A percentile compares a stretch with the other conserved stretches of the same genome.
phyloP scores from a whole-genome alignment of 2,113 vertebrate species.

The Fregetta grallaria region DNA sequence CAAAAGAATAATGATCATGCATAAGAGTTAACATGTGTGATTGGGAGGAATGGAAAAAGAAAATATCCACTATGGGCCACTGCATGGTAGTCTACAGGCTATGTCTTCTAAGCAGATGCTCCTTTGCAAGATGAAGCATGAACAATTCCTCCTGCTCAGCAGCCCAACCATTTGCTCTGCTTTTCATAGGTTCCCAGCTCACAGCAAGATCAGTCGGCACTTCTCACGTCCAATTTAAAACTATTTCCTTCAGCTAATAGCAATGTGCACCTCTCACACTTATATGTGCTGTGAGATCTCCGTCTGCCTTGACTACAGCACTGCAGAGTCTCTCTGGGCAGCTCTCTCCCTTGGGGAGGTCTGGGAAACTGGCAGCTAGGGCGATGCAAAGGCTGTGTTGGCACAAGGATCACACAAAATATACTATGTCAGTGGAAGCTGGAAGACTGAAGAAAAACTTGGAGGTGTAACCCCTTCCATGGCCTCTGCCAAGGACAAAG shows the following conservation, averaged over 20 bases:
- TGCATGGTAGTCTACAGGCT: neutral
- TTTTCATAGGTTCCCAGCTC: neutral
- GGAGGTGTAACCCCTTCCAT: rapidly evolving
- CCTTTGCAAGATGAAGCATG: neutral
- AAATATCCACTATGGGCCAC: neutral
- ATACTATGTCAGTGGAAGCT: neutral
- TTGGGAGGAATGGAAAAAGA: neutral
- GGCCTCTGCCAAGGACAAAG: neutral
- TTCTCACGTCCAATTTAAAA: neutral
- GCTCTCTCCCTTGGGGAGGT: neutral
- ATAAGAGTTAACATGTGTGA: neutral
- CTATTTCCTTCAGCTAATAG: neutral
- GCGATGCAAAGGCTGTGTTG: neutral
- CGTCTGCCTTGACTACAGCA: rapidly evolving
- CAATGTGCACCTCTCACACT: rapidly evolving
- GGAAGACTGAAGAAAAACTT: neutral
- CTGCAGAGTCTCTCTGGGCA: neutral
- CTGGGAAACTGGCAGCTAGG: neutral
- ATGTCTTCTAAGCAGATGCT: neutral
- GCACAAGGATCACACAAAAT: neutral
- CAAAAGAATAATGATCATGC: too few species aligned
- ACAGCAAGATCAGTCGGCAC: neutral
- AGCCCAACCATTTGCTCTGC: neutral
- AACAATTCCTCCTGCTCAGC: neutral
- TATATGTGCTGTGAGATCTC: rapidly evolving